phyloP scores from a whole-genome alignment of 1,140 invertebrate genomes.

The Neelides sp. region DNA sequence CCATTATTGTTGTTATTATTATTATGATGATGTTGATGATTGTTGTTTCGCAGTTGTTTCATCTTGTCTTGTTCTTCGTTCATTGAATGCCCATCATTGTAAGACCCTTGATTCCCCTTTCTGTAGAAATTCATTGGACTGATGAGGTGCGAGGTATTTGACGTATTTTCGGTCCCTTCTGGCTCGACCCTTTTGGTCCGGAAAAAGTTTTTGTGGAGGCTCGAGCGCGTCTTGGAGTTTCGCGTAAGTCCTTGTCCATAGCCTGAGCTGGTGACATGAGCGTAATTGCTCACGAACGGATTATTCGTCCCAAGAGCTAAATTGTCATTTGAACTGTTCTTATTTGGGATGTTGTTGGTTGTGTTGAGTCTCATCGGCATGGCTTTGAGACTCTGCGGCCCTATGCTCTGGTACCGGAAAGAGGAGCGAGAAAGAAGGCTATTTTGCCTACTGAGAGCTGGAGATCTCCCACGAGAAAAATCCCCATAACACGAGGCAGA shows the following conservation, averaged over 20 bases:
- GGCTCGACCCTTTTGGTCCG: conserved; percentile 26
- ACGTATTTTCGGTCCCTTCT: conserved; percentile 28
- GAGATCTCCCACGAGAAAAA: conserved; percentile 14
- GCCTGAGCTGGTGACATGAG: conserved; percentile 18
- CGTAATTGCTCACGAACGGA: neutral
- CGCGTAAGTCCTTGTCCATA: conserved; percentile 26
- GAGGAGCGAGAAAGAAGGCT: neutral
- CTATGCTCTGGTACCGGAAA: neutral
- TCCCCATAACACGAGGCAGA: conserved; percentile 29
- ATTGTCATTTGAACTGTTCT: conserved; percentile 26
- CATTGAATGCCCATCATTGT: no score
- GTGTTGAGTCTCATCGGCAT: conserved; percentile 25
- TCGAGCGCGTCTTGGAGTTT: conserved; percentile 22
- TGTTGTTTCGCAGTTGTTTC: conserved; percentile 17
- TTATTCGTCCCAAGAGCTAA: conserved; percentile 1
- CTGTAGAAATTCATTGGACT: conserved; percentile 25
- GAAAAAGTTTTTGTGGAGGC: conserved; percentile 29
- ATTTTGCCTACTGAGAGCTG: neutral
- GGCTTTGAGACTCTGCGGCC: conserved; percentile 4
- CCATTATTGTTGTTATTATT: neutral
- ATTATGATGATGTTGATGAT: neutral
- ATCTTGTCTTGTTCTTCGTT: conserved; percentile 16
- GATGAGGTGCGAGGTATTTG: conserved; percentile 19
- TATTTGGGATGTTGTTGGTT: conserved; percentile 21
- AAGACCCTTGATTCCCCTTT: conserved; percentile 10